Base-by-base conservation (phyloP, 23 tunicate genomes). In the Pegea sp. region DNA sequence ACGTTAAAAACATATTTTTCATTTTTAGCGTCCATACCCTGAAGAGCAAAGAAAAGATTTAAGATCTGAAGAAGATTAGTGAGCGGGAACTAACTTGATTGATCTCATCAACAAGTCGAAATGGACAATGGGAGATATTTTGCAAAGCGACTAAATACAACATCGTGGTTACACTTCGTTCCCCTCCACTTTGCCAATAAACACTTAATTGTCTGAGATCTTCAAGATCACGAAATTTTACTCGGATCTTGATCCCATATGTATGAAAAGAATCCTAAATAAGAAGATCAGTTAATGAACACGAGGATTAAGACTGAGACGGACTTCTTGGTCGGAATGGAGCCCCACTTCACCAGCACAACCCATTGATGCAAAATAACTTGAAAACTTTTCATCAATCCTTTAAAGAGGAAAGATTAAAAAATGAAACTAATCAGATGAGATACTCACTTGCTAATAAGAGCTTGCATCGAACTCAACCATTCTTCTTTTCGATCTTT, bases 21-120 rank as follows among this genome's bases (percentile, higher is more conserved):
- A 44, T 81, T 81, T 61, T 72, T 27, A 16, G 93, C 80, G 30
- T 81, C 93, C 93, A 81, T 81, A 4, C 93, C 93, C 80, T 81
- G 62, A n/a, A 32, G 33, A 13, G 20, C 56, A 18, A n/a, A n/a
- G n/a, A n/a, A n/a, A n/a, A n/a, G n/a, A n/a, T n/a, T n/a, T n/a
- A n/a, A n/a, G n/a, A n/a, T n/a, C n/a, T n/a, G n/a, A n/a, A n/a
- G n/a, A n/a, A n/a, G n/a, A n/a, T n/a, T n/a, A n/a, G n/a, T n/a
- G n/a, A n/a, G n/a, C n/a, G n/a, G n/a, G n/a, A 44, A 60, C 20
- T 18, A 1, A 78, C 93, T 69, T 79, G 96, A 57, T 75, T 75
- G 11, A 87, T 75, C 63, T 75, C 97, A 31, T 87, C 87, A 3
- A 87, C 97, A 1, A 87, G 49, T 22, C 97, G 65, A 38, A 87